Percentiles rank a stretch among this genome's conserved stretches.
Evolutionary conservation across 2,797 vertebrate species (phyloP).

Genomic region (Anableps anableps): DNA sequence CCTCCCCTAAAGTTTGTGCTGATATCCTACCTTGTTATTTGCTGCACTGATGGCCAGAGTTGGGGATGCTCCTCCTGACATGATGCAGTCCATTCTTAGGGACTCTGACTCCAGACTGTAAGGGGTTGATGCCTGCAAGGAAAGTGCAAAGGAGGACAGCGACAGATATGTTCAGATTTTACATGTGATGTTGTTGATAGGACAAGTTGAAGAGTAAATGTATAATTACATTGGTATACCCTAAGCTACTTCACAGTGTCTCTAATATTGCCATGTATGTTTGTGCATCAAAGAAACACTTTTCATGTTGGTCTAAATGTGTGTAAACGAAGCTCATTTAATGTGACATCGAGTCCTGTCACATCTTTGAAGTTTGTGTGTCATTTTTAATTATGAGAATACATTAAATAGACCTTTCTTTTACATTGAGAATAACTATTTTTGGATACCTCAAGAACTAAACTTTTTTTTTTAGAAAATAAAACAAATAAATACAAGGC

Average conservation of each 20-base stretch:
- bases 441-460: not conserved
- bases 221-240: not conserved
- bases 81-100: constrained; percentile 90
- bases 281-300: not conserved
- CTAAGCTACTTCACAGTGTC: not conserved
- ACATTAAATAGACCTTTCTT: not conserved
- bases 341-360: not conserved
- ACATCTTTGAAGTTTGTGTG: not conserved
- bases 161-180: not conserved
- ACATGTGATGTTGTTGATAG: not conserved
- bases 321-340: not conserved
- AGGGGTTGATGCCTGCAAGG: constrained; percentile 85
- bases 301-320: not conserved
- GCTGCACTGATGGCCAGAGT: constrained; percentile 88
- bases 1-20: not conserved
- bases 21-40: constrained; percentile 85
- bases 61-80: constrained; percentile 88
- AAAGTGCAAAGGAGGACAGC: not conserved
- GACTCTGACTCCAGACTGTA: constrained; percentile 91
- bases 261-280: not conserved
- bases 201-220: not conserved
- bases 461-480: not conserved
- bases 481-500: too few species aligned
- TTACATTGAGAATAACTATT: not conserved
- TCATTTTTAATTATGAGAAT: not conserved